Evolutionary conservation across 2,113 vertebrate species (phyloP).

Genomic region (Phrynosoma blainvillii): DNA sequence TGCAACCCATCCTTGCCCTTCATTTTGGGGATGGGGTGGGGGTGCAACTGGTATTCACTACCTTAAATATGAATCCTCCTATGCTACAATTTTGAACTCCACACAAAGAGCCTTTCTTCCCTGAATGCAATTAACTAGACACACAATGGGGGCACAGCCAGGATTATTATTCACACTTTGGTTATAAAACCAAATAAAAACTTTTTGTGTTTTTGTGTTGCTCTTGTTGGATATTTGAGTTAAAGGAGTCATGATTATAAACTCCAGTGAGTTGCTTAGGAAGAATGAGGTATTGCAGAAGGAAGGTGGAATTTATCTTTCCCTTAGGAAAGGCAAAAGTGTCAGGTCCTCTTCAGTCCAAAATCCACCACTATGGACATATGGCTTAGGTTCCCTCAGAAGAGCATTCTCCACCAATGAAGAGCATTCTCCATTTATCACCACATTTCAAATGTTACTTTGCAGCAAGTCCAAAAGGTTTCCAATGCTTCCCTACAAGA

Average conservation of each 20-base stretch:
- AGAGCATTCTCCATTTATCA: conserved; percentile 9
- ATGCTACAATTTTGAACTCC: not conserved
- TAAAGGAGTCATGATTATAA: not conserved
- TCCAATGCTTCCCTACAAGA: conserved; percentile 46
- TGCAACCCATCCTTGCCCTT: conserved; percentile 46
- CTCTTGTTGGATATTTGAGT: not conserved
- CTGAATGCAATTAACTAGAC: conserved; percentile 4
- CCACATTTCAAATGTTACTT: not conserved
- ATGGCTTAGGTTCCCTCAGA: conserved; percentile 29
- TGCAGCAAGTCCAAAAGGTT: conserved; percentile 50
- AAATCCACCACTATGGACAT: conserved; percentile 20
- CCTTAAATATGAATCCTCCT: not conserved
- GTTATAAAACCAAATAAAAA: conserved; percentile 4
- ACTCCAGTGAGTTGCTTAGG: not conserved
- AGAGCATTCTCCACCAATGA: not conserved
- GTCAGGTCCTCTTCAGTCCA: not conserved
- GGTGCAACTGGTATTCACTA: not conserved
- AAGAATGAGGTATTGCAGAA: conserved; percentile 18
- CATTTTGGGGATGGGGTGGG: conserved; percentile 36
- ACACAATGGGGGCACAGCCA: not conserved
- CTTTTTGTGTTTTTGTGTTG: not conserved
- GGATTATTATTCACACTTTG: not conserved
- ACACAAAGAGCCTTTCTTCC: conserved; percentile 1
- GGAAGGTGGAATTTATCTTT: not conserved
- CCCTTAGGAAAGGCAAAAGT: not conserved